Evolutionary conservation across 2,888 invertebrate species (phyloP), one percentile per base, ranked within the genome.

Genomic region (Stenichneumon culpator): DNA sequence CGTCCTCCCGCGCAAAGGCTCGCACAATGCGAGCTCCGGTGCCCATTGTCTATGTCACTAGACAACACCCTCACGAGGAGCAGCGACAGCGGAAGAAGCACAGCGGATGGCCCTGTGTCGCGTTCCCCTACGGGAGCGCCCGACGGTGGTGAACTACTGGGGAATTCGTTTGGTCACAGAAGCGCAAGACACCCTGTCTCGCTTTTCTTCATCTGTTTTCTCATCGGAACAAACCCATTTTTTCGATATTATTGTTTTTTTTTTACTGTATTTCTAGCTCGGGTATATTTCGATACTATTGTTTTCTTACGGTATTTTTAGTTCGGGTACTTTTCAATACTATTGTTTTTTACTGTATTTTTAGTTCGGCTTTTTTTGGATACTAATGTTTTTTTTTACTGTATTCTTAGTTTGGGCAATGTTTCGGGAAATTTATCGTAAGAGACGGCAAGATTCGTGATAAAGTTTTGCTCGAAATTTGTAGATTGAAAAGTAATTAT

Each of bases 1-100:
- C 87, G 88, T 86, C 86, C 83, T 89, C 81, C 82, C 87, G 87
- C 82, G 87, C 85, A 89, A 77, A 83, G 32, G 50, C 22, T 77
- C 77, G 82, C 60, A 90, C 88, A 89, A 90, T 91, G 89, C 88
- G 86, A 80, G 88, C 86, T 60, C 89, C 84, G 87, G 84, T 85
- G 87, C 82, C 88, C 88, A 91, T 91, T 90, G 89, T 89, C 75
- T 82, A 77, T 84, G 81, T 79, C 75, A 84, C 82, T 79, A 83
- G 86, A 83, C 86, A 67, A 75, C 84, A 44, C 47, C 63, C 72
- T 52, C 60, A 70, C 67, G 68, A 77, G 73, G 63, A 77, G 47
- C 82, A 60, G 74, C 74, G 50, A 22, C 70, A 67, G n/a, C 60
- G 44, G 68, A 75, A 78, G 80, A 78, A 47, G 19, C 25, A 69